These are phyloP conservation scores for Melanotaenia parkinsoni DNA, from an alignment of 2,797 vertebrate species.

Conservation along the genomic window DNA sequence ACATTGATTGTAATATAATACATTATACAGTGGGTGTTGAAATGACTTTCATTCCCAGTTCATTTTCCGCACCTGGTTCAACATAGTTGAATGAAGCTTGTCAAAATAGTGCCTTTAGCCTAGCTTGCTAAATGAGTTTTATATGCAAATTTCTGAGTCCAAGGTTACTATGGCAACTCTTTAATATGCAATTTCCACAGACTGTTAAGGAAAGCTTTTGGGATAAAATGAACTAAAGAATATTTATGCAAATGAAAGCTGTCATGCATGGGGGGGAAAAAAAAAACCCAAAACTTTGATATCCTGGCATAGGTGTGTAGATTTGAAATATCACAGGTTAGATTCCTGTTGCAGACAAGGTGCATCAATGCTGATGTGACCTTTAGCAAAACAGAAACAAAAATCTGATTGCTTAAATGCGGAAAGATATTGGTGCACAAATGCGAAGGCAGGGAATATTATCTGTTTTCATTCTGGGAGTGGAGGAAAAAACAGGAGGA, in stretches of 20 bases:
- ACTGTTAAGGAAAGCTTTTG: constrained; percentile 64
- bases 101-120: constrained; percentile 67
- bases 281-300: not conserved
- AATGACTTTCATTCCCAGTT: constrained; percentile 43
- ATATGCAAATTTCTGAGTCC: constrained; percentile 74
- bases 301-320: constrained; percentile 6
- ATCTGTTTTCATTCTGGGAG: constrained; percentile 40
- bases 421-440: constrained; percentile 16
- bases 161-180: constrained; percentile 64
- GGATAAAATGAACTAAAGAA: constrained; percentile 64
- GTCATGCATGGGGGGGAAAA: constrained; percentile 10
- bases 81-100: constrained; percentile 49
- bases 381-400: constrained; percentile 24
- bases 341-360: constrained; percentile 13
- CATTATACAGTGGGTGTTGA: constrained; percentile 21
- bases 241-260: constrained; percentile 69
- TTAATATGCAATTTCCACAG: constrained; percentile 61
- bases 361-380: constrained; percentile 19
- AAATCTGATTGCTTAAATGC: not conserved
- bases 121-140: constrained; percentile 68
- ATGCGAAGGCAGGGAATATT: constrained; percentile 22
- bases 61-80: constrained; percentile 55
- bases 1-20: constrained; percentile 16
- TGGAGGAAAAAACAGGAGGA: constrained; percentile 18
- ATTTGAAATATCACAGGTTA: constrained; percentile 19